Evolutionary conservation across 2,797 vertebrate genomes (phyloP), one percentile per base, ranked within the genome.

Genomic region (Gobionotothen gibberifrons): DNA sequence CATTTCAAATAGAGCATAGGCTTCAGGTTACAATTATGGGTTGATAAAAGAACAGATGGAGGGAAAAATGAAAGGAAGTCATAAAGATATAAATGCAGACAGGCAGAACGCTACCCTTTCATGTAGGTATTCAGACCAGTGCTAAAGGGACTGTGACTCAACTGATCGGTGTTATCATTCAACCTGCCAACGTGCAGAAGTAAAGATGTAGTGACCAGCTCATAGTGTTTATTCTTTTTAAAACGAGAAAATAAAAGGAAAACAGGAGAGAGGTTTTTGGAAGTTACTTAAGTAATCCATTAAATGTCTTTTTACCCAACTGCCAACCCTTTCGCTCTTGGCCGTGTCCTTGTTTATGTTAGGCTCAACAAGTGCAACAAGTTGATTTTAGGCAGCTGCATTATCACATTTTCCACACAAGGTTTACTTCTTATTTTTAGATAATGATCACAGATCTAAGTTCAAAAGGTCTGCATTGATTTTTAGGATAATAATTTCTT

Each of bases 401-500:
- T 14, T 9, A 65, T 55, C n/a, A 53, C 46, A 61, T 57, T 4
- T 72, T 8, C 40, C 21, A 40, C 26, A 22, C 12, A 26, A 47
- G 22, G 6, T 36, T 69, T 13, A 17, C 58, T 57, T 42, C 43
- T 69, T 44, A 64, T 78, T 46, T 46, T 62, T 48, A 32, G 15
- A 39, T 72, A 64, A 69, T 19, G 42, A 70, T 15, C 44, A 73
- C 57, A 59, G 44, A 71, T 79, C 66, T 26, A 36, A 36, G 14
- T 32, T 47, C 42, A 69, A 48, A 42, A 21, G 5, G n/a, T 9
- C 7, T 19, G 6, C 14, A 32, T 3, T 51, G 3, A 61, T 70
- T 22, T 22, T 5, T 19, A 17, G 19, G 47, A 16, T 5, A 21
- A 1, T 26, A 1, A 59, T 32, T 59, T 15, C 32, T 54, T 36